Conservation (phyloP, 2,888 invertebrate species). For the Chrysodeixis includens region DNA sequence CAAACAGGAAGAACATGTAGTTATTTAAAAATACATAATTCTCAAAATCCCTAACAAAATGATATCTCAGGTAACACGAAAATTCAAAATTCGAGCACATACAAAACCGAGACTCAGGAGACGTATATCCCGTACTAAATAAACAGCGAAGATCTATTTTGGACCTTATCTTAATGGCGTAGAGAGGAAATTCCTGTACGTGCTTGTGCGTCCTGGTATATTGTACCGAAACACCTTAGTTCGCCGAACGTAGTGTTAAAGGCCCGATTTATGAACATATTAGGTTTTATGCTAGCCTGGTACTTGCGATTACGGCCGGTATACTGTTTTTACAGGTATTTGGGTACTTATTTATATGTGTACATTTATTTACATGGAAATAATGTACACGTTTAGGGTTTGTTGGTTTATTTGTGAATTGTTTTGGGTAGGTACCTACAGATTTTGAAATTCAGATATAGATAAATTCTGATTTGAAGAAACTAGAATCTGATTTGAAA, state of each 20-base stretch:
- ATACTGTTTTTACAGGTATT: slow-evolving; percentile 37
- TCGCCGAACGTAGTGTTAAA: slow-evolving; percentile 57
- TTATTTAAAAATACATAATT: background rate
- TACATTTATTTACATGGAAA: slow-evolving; percentile 3
- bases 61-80: slow-evolving; percentile 19
- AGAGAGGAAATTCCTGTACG: slow-evolving; percentile 28
- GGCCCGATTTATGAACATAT: slow-evolving; percentile 64
- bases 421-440: background rate
- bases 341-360: slow-evolving; percentile 19
- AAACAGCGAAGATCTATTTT: slow-evolving; percentile 16
- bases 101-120: slow-evolving; percentile 27
- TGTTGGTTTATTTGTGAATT: background rate
- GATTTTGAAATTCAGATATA: background rate
- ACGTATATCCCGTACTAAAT: slow-evolving; percentile 20
- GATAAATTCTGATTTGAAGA: too few relatives aligned
- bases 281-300: slow-evolving; percentile 71
- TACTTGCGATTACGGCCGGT: slow-evolving; percentile 62
- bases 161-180: slow-evolving; percentile 13
- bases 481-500: too few relatives aligned
- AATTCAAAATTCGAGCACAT: slow-evolving; percentile 44
- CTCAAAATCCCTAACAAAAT: background rate
- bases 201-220: slow-evolving; percentile 18
- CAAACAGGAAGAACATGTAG: background rate
- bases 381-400: slow-evolving; percentile 5
- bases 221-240: slow-evolving; percentile 43